These are phyloP conservation scores for Datnioides undecimradiatus DNA, from an alignment of 2,113 vertebrate genomes.

Conservation along the genomic window DNA sequence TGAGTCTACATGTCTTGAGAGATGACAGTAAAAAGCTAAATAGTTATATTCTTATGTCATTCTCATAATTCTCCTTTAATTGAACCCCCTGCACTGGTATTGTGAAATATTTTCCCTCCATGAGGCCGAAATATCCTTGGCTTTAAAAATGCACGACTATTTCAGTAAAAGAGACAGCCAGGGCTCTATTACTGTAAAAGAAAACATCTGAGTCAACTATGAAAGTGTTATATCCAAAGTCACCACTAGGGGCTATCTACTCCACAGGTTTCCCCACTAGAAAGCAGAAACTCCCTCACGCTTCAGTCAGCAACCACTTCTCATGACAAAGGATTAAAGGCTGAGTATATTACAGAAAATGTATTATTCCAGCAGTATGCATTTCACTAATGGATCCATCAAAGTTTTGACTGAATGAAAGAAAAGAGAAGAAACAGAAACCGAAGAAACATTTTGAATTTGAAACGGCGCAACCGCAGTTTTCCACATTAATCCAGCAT, in stretches of 20 bases:
- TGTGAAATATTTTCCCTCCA: background rate
- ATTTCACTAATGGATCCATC: conserved; percentile 56
- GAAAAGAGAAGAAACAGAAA: conserved; percentile 50
- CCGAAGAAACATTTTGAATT: conserved; percentile 44
- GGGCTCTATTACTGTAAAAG: background rate
- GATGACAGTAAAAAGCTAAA: conserved; percentile 3
- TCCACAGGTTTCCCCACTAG: conserved; percentile 72
- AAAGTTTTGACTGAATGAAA: conserved; percentile 32
- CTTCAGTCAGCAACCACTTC: conserved; percentile 42
- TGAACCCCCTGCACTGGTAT: background rate
- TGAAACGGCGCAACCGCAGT: conserved; percentile 52
- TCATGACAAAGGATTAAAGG: conserved; percentile 62
- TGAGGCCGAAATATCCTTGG: background rate
- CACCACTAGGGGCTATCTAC: conserved; percentile 78
- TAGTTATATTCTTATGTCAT: background rate
- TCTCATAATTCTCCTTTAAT: background rate
- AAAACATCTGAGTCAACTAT: background rate
- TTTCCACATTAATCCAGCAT: conserved; percentile 65
- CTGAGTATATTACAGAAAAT: conserved; percentile 29
- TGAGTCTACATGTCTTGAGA: conserved; percentile 6
- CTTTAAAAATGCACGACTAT: background rate
- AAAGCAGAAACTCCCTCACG: conserved; percentile 18
- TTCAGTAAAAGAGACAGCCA: background rate
- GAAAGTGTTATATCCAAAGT: conserved; percentile 8
- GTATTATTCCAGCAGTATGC: conserved; percentile 46